A percentile compares a stretch with the other conserved stretches of the same genome.
phyloP scores from a whole-genome alignment of 35 echinoderm and acorn worm species.

The Apostichopus californicus region DNA sequence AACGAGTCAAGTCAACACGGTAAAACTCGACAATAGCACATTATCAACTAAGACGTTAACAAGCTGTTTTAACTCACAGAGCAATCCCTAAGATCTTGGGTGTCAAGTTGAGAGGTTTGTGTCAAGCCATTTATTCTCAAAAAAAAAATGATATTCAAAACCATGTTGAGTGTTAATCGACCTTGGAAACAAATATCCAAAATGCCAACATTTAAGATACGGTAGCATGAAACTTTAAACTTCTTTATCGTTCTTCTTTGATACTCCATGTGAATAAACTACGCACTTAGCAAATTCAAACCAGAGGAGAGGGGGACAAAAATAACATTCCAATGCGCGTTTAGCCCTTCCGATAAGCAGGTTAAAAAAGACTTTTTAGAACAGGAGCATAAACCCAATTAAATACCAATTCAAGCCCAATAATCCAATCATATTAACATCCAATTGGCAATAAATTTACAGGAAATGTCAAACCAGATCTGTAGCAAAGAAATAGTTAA shows the following conservation, averaged over 20 bases:
- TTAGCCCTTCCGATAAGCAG: slow-evolving; percentile 3
- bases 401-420: neutral
- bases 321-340: slow-evolving; percentile 8
- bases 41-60: too few relatives aligned
- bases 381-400: neutral
- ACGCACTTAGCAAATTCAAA: neutral
- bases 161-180: too few relatives aligned
- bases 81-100: too few relatives aligned
- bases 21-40: too few relatives aligned
- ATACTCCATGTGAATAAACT: neutral
- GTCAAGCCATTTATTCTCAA: too few relatives aligned
- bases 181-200: too few relatives aligned
- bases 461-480: neutral
- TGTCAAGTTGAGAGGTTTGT: too few relatives aligned
- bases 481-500: neutral
- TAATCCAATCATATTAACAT: slow-evolving; percentile 11
- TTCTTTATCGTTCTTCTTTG: neutral
- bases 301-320: neutral
- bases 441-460: slow-evolving; percentile 5
- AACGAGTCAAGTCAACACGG: too few relatives aligned
- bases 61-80: too few relatives aligned
- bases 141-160: too few relatives aligned
- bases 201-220: too few relatives aligned
- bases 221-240: neutral
- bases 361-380: neutral